Evolutionary conservation across 2,113 vertebrate species (phyloP), one percentile per base, ranked within the genome.

Genomic region (Sylvietta virens): DNA sequence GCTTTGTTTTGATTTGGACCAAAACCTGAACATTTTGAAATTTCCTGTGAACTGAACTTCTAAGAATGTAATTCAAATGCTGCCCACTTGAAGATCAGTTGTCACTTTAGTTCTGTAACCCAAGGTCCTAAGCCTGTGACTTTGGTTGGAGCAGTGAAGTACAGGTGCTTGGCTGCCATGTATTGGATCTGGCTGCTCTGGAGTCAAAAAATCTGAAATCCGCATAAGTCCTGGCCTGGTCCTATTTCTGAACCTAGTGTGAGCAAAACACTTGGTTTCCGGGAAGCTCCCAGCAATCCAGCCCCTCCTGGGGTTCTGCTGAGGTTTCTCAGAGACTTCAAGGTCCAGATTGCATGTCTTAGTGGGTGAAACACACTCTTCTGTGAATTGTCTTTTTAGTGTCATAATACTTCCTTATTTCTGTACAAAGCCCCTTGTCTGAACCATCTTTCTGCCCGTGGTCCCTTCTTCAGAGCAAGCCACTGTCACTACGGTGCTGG

Each of bases 381-480:
- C 42, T 23, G 6, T 24, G 37, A 77, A 47, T 19, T 64, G 24
- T 7, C 4, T 17, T 56, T 57, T 81, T 73, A 64, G 30, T 51
- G 26, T 47, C 42, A 35, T 11, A 80, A 28, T 90, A 30, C 11
- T 39, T 4, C 12, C 13, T 23, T 79, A 14, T 54, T 30, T 87
- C 39, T 61, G 7, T 71, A 33, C 15, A 10, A 70, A 84, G 42
- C 58, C 39, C 9, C 4, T 57, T 70, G 21, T 45, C 61, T 54
- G 35, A 39, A 60, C 47, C 14, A 44, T 67, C 21, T 39, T 81
- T 62, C 39, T 50, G 44, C 9, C 13, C 1, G 0, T 0, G 1
- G 9, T 62, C 10, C 13, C 27, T 58, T 45, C 15, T 87, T 74
- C 33, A 74, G 23, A 81, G 30, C 13, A 90, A 50, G 33, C 35